Evolutionary conservation across 2,888 invertebrate genomes (phyloP).

Genomic region (Mesorhabditis spiculigera): DNA sequence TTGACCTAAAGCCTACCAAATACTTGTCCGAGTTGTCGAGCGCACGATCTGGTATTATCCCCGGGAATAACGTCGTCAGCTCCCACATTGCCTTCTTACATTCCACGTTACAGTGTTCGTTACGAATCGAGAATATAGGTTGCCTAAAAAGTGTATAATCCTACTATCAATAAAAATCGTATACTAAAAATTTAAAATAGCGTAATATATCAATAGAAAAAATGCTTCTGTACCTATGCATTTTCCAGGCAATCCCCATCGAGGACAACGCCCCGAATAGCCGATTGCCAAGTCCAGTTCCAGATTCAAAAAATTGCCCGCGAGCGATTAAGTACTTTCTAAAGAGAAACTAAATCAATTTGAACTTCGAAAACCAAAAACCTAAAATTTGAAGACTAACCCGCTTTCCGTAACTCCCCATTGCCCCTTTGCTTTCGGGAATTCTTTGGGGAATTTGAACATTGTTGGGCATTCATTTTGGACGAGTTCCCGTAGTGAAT

Average conservation of each 20-base stretch:
- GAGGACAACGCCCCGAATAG: neutral
- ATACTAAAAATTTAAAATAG: neutral
- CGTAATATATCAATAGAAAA: neutral
- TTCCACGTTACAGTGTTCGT: neutral
- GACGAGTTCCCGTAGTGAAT: no score
- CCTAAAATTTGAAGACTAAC: no score
- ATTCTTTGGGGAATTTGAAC: no score
- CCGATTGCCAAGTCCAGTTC: neutral
- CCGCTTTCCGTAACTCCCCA: no score
- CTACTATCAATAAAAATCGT: neutral
- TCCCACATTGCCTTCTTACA: neutral
- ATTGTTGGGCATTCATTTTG: no score
- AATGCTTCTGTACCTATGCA: neutral
- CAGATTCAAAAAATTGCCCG: neutral
- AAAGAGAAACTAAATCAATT: no score
- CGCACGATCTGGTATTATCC: neutral
- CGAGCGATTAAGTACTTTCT: neutral
- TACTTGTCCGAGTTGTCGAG: neutral
- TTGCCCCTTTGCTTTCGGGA: no score
- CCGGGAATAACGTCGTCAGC: neutral
- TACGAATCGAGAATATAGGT: neutral
- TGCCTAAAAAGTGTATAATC: neutral
- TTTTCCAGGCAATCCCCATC: neutral
- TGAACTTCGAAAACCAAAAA: no score
- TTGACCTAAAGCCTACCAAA: neutral